Evolutionary conservation across 2,797 vertebrate species (phyloP).

Genomic region (Tympanoctomys barrerae): DNA sequence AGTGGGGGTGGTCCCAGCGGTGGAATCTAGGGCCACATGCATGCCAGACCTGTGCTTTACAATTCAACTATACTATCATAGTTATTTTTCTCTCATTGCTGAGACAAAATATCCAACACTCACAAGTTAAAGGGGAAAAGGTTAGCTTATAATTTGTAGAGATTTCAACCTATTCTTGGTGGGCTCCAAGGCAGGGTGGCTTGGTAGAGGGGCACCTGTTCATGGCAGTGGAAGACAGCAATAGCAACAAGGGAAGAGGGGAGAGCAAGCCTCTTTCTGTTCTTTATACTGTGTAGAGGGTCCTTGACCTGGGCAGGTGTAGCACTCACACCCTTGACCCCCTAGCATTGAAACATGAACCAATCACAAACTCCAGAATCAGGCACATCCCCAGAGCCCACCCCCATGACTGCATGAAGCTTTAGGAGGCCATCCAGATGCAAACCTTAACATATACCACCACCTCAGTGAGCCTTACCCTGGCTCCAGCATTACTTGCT

Average conservation of each 20-base stretch:
- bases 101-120: not conserved
- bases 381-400: not conserved
- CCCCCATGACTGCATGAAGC: not conserved
- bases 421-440: not conserved
- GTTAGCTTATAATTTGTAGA: not conserved
- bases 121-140: not conserved
- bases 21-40: not conserved
- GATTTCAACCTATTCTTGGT: not conserved
- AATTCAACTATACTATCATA: not conserved
- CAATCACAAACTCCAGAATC: not conserved
- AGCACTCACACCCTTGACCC: not conserved
- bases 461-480: not conserved
- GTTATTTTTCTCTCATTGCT: not conserved
- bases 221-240: not conserved
- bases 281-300: not conserved
- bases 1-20: no score
- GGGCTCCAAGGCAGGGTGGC: not conserved
- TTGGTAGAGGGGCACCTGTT: not conserved
- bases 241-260: not conserved
- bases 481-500: not conserved
- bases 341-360: not conserved
- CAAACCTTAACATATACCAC: not conserved
- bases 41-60: not conserved
- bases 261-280: not conserved
- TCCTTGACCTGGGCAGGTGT: not conserved